Evolutionary conservation across 1,140 invertebrate species (phyloP).

Genomic region (Drosophila oshimai): DNA sequence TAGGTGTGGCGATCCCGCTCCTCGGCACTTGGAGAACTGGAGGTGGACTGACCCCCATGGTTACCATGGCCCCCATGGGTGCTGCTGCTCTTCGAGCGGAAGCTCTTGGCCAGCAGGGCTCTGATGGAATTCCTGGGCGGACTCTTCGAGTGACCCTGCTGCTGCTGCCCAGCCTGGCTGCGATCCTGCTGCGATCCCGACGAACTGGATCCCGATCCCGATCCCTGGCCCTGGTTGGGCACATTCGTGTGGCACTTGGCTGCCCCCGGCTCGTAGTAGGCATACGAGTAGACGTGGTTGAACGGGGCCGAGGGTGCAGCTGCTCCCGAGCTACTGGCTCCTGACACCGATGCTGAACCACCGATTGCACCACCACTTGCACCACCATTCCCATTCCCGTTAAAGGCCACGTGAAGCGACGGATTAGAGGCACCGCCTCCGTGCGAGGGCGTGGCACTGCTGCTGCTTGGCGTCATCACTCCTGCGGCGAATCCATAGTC

Average conservation of each 20-base stretch:
- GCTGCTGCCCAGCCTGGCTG: neutral
- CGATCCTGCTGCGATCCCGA: neutral
- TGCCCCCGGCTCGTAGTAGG: conserved; percentile 88
- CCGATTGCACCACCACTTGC: conserved; percentile 7
- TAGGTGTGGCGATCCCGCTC: conserved; percentile 86
- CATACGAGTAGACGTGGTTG: conserved; percentile 88
- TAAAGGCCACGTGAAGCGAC: conserved; percentile 65
- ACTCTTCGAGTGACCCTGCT: conserved; percentile 64
- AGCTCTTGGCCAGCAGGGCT: conserved; percentile 75
- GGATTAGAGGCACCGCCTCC: conserved; percentile 49
- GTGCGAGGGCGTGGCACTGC: conserved; percentile 63
- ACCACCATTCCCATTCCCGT: conserved; percentile 21
- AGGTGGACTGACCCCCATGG: conserved; percentile 64
- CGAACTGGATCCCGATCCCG: neutral
- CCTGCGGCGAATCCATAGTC: conserved; percentile 78
- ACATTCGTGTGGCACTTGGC: conserved; percentile 85
- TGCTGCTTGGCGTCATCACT: conserved; percentile 68
- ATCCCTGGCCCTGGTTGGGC: conserved; percentile 79
- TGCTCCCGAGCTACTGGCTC: conserved; percentile 66
- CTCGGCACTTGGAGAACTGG: conserved; percentile 65
- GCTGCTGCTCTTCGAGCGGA: conserved; percentile 66
- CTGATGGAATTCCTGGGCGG: conserved; percentile 82
- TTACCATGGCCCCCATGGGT: conserved; percentile 54
- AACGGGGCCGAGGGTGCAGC: conserved; percentile 54
- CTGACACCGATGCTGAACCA: conserved; percentile 43